Evolutionary conservation across 1,140 invertebrate genomes (phyloP).

Genomic region (Carcinoscorpius rotundicauda): DNA sequence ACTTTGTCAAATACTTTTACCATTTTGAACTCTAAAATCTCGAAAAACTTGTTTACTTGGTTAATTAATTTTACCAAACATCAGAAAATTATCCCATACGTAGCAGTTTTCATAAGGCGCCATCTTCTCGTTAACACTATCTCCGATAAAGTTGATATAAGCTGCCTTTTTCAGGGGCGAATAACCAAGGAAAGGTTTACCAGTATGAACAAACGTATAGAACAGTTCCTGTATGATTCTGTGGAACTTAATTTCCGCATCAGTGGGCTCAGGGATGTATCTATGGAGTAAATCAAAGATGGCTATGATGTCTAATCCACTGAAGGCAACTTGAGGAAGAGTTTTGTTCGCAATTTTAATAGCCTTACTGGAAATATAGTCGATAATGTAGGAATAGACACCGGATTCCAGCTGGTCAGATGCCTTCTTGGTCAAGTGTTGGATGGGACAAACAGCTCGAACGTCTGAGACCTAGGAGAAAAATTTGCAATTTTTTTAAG

Average conservation of each 20-base stretch:
- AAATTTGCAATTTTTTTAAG: too few species aligned
- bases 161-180: slow-evolving; percentile 48
- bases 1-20: too few species aligned
- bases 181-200: slow-evolving; percentile 31
- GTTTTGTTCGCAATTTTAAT: slow-evolving; percentile 16
- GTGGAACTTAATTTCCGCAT: slow-evolving; percentile 47
- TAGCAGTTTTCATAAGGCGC: slow-evolving; percentile 43
- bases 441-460: slow-evolving; percentile 60
- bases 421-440: slow-evolving; percentile 39
- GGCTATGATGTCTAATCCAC: slow-evolving; percentile 54
- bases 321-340: slow-evolving; percentile 37
- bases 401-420: slow-evolving; percentile 38
- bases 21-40: too few species aligned
- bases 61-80: too few species aligned
- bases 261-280: slow-evolving; percentile 50
- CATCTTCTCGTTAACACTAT: slow-evolving; percentile 5
- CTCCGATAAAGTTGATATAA: slow-evolving; percentile 42
- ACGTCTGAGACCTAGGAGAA: slow-evolving; percentile 50
- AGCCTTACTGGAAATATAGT: slow-evolving; percentile 34
- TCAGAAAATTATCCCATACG: slow-evolving; percentile 45
- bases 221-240: slow-evolving; percentile 67
- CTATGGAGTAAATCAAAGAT: slow-evolving; percentile 54
- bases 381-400: slow-evolving; percentile 58
- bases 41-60: too few species aligned
- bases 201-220: slow-evolving; percentile 58